phyloP scores from a whole-genome alignment of 1,140 invertebrate genomes.

The Rhopalosiphum padi region DNA sequence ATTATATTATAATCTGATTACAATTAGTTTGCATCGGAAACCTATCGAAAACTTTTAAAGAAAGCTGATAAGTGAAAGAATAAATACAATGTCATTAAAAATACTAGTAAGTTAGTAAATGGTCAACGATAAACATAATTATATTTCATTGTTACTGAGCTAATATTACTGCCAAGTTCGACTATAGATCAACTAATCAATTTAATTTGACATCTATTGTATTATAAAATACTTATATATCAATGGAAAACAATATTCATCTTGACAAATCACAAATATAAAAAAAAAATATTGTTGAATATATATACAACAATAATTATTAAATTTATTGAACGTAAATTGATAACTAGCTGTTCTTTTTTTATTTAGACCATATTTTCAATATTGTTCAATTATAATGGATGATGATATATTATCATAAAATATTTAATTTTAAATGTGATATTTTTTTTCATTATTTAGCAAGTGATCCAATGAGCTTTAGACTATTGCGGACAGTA shows the following conservation, averaged over 20 bases:
- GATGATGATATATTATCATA: background rate
- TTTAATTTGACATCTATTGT: background rate
- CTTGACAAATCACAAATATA: background rate
- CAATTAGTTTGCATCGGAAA: too few relatives aligned
- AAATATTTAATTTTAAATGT: background rate
- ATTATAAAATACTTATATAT: background rate
- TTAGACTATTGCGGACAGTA: background rate
- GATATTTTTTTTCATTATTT: background rate
- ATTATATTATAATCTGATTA: too few relatives aligned
- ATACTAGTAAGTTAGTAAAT: too few relatives aligned
- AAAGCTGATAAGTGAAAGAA: too few relatives aligned
- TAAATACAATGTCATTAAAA: too few relatives aligned
- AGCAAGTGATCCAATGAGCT: too few relatives aligned
- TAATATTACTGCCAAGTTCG: too few relatives aligned
- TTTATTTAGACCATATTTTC: background rate
- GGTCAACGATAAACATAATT: too few relatives aligned
- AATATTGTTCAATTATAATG: background rate
- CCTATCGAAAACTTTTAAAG: too few relatives aligned
- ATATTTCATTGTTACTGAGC: too few relatives aligned
- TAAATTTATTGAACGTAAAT: background rate
- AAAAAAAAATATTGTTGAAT: too few relatives aligned
- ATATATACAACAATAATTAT: too few relatives aligned
- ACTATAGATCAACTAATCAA: background rate
- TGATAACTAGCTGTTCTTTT: background rate
- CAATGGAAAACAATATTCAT: background rate